Evolutionary conservation across 2,797 vertebrate genomes (phyloP), one percentile per base, ranked within the genome.

Genomic region (Darevskia nairensis): DNA sequence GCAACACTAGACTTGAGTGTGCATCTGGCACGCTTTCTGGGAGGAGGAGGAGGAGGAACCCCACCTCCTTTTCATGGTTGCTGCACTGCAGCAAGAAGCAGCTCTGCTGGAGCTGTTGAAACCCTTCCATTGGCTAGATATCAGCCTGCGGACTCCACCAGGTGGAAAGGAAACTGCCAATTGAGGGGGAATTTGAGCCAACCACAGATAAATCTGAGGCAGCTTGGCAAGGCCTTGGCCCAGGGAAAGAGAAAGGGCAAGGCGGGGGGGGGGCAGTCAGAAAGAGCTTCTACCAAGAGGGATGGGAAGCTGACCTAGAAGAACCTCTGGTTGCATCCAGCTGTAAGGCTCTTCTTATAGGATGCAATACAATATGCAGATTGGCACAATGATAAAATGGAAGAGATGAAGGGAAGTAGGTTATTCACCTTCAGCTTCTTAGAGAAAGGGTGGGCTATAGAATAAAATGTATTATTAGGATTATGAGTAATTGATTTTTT

Each of bases 81-180:
- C 50, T 75, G 83, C 83, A 84, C 32, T 84, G 83, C 83, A 84
- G 66, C 81, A 71, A 25, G 25, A 69, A 50, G 59, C 21, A 29
- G 80, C 17, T 5, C 6, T 8, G 21, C 6, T 27, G 21, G 55
- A 80, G 46, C 59, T 6, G 3, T 7, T n/a, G 27, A n/a, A 13
- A n/a, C n/a, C 61, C n/a, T 71, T 11, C n/a, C 19, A 64, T 23
- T 64, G 61, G 61, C 61, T 23, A 23, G 61, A 23, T 23, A 64
- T 64, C 21, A 6, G 61, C 21, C 21, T 64, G 61, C 61, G 1
- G 17, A 19, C 21, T 23, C 61, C 78, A 61, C 50, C 78, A 8
- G 29, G 15, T n/a, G 50, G 21, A 80, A 50, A 50, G 77, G 50
- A 59, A 55, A 80, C 3, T 80, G 78, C 78, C 46, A 80, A 23